Conservation (phyloP, 2,888 invertebrate species). For the Cheilosia pagana region DNA sequence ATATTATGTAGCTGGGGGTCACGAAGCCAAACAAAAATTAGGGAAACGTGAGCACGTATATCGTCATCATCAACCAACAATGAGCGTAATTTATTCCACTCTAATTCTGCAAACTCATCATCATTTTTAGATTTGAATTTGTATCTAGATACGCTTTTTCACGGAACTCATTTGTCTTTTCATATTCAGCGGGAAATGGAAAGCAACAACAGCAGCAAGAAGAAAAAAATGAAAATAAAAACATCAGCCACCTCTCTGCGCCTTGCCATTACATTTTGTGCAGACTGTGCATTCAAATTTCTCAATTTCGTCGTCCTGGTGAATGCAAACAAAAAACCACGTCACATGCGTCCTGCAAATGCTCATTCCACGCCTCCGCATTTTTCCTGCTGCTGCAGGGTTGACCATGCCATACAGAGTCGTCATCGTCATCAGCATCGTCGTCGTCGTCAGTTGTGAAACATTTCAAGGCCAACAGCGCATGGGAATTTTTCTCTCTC, state of each 20-base stretch:
- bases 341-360: slow-evolving; percentile 70
- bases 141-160: slow-evolving; percentile 47
- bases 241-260: slow-evolving; percentile 8
- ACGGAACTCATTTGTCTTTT: slow-evolving; percentile 68
- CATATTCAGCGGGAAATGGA: slow-evolving; percentile 67
- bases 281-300: slow-evolving; percentile 73
- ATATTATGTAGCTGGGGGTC: slow-evolving; percentile 36
- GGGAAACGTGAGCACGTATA: slow-evolving; percentile 18
- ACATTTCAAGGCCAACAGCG: slow-evolving; percentile 72
- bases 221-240: slow-evolving; percentile 23
- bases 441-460: slow-evolving; percentile 50
- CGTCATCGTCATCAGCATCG: slow-evolving; percentile 52
- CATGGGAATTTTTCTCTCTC: slow-evolving; percentile 64
- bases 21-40: slow-evolving; percentile 37
- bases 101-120: slow-evolving; percentile 71
- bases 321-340: slow-evolving; percentile 35
- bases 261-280: slow-evolving; percentile 65
- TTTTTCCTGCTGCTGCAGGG: slow-evolving; percentile 51
- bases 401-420: slow-evolving; percentile 48
- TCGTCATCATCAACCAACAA: slow-evolving; percentile 58
- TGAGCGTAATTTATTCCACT: slow-evolving; percentile 70
- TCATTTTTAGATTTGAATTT: slow-evolving; percentile 68
- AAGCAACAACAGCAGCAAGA: slow-evolving; percentile 20
- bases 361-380: slow-evolving; percentile 61
- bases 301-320: slow-evolving; percentile 54